Evolutionary conservation across 2,113 vertebrate species (phyloP).

Genomic region (Dipodomys spectabilis): DNA sequence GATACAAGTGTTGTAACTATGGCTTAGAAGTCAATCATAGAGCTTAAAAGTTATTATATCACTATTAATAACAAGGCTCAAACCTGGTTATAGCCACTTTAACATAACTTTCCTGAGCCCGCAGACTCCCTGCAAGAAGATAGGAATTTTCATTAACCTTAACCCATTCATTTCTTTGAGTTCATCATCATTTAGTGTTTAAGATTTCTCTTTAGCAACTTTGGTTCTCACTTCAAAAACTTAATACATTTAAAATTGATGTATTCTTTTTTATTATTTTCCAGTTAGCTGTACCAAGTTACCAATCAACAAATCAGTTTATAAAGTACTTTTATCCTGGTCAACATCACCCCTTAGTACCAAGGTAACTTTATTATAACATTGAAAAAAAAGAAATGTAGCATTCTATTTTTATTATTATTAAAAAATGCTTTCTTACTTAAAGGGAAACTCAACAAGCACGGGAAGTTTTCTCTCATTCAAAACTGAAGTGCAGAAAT

Average conservation of each 20-base stretch:
- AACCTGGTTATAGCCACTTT: not conserved
- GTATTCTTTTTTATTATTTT: too few species aligned
- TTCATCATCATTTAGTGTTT: not conserved
- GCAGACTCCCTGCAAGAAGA: not conserved
- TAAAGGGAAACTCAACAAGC: slow-evolving; percentile 72
- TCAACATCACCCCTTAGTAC: not conserved
- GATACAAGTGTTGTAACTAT: not conserved
- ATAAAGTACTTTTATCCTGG: too few species aligned
- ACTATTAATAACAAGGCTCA: not conserved
- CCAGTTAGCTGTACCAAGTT: too few species aligned
- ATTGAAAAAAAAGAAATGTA: slow-evolving; percentile 40
- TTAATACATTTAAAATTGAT: slow-evolving; percentile 43
- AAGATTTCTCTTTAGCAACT: slow-evolving; percentile 39
- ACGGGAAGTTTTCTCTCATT: slow-evolving; percentile 76
- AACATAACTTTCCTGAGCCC: not conserved
- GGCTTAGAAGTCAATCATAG: slow-evolving; percentile 37
- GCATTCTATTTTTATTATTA: slow-evolving; percentile 59
- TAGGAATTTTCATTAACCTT: not conserved
- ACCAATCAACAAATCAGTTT: too few species aligned
- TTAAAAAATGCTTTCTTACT: slow-evolving; percentile 67
- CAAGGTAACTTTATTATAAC: slow-evolving; percentile 34
- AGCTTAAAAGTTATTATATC: not conserved
- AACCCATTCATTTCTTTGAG: not conserved
- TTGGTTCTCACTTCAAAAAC: slow-evolving; percentile 20
- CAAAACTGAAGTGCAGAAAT: slow-evolving; percentile 77